Conservation (phyloP, 1,140 invertebrate species). For the Galleria mellonella region DNA sequence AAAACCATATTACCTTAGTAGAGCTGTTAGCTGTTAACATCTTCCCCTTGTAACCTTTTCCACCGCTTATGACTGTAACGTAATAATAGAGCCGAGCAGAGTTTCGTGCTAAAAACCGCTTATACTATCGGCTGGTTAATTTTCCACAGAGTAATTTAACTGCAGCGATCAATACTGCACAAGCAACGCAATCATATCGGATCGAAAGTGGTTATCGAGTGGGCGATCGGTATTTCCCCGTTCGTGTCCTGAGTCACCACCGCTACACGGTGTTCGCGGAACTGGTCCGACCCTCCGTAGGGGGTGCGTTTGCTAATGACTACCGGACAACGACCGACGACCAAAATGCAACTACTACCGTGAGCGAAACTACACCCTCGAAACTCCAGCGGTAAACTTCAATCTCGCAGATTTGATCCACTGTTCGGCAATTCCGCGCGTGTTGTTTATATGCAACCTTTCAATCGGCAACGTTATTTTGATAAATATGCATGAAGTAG, state of each 20-base stretch:
- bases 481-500: slow-evolving; percentile 71
- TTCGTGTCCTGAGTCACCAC: slow-evolving; percentile 50
- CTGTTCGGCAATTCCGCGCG: slow-evolving; percentile 57
- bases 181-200: slow-evolving; percentile 26
- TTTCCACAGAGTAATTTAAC: slow-evolving; percentile 15
- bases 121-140: slow-evolving; percentile 21
- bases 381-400: slow-evolving; percentile 51
- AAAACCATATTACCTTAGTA: no score
- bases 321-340: slow-evolving; percentile 43
- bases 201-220: slow-evolving; percentile 39
- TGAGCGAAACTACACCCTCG: slow-evolving; percentile 55
- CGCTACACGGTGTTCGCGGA: slow-evolving; percentile 41
- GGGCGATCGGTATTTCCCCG: slow-evolving; percentile 50
- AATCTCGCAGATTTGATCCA: slow-evolving; percentile 37
- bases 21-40: no score
- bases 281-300: slow-evolving; percentile 43
- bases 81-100: background rate
- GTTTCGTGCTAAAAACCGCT: slow-evolving; percentile 3
- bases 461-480: slow-evolving; percentile 72
- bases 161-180: slow-evolving; percentile 16
- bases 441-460: slow-evolving; percentile 66
- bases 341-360: slow-evolving; percentile 36
- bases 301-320: slow-evolving; percentile 62
- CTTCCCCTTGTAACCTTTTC: no score
- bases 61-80: no score